Percentiles rank a stretch among this genome's conserved stretches.
Evolutionary conservation across 2,113 vertebrate species (phyloP).

Genomic region (Garra rufa): DNA sequence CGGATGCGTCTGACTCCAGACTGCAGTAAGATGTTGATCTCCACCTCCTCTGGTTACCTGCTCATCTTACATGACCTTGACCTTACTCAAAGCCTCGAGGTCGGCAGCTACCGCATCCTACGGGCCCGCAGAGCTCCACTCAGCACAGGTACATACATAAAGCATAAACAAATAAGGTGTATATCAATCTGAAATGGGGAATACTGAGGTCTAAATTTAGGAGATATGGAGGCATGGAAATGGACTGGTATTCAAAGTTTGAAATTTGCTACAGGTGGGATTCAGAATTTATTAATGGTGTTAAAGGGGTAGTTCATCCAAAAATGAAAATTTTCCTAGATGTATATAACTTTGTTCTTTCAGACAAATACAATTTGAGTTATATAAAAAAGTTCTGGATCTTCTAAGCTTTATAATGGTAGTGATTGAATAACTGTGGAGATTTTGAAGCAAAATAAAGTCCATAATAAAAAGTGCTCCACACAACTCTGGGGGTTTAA

Average conservation of each 20-base stretch:
- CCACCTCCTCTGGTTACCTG: constrained; percentile 96
- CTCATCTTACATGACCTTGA: constrained; percentile 97
- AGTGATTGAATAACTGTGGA: no score
- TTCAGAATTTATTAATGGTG: neutral
- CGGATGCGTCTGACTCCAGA: constrained; percentile 97
- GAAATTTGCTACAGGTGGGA: neutral
- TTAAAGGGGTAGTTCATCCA: no score
- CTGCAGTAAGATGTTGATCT: constrained; percentile 99
- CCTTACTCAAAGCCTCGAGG: constrained; percentile 95
- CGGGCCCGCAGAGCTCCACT: constrained; percentile 90
- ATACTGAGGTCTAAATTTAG: neutral
- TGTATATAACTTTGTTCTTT: no score
- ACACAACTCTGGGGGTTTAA: no score
- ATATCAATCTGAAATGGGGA: neutral
- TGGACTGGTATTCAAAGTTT: neutral
- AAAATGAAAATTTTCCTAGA: no score
- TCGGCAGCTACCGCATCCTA: constrained; percentile 95
- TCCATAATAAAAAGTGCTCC: no score
- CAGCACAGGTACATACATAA: constrained; percentile 81
- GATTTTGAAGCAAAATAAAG: no score
- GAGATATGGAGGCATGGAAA: no score
- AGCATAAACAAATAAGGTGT: neutral
- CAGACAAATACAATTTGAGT: no score
- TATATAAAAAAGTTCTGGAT: no score
- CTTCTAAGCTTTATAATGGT: no score